Base-by-base conservation (phyloP, 2,888 invertebrate species). In the Ormyrus labotus region DNA sequence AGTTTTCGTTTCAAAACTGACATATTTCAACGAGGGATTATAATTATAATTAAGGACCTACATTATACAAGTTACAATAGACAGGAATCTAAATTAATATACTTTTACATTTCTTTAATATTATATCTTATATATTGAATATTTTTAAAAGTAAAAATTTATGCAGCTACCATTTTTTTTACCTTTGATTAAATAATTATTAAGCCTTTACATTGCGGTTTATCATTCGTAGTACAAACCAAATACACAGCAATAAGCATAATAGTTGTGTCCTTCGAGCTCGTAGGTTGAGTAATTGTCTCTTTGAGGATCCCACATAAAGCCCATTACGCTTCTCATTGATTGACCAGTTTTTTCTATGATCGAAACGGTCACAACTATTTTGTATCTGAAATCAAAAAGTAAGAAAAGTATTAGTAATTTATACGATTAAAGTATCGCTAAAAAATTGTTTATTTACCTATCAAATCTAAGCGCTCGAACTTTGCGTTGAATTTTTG, bases 381-480 rank as follows among this genome's bases (percentile, higher is more conserved):
- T 91, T 88, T 94, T 94, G 88, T 94, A 95, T 85, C 95, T 95
- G 91, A 19, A 92, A 92, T 67, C 82, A 13, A 73, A 71, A 51
- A 34, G 34, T 34, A 2, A 34, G 34, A 53, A 34, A 67, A 45
- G 57, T 57, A 19, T 13, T n/a, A 5, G n/a, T 6, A 11, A 48
- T 7, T 19, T 34, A 45, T 34, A 47, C 55, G 9, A 11, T 7
- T 8, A n/a, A 8, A 2, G n/a, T 51, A 11, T 19, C 0, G 0
- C 0, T 4, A 34, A 34, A 34, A 34, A 48, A 47, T 58, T 2
- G 7, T 55, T 58, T 48, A 45, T 47, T 48, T 87, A 93, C 95
- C 95, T 94, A 89, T 95, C 94, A 89, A 93, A 95, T 82, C 94
- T 92, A 87, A 94, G 92, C 88, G 93, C 93, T 89, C 94, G 94